Base-by-base conservation (phyloP, 2,113 vertebrate species). In the Dicentrarchus labrax region DNA sequence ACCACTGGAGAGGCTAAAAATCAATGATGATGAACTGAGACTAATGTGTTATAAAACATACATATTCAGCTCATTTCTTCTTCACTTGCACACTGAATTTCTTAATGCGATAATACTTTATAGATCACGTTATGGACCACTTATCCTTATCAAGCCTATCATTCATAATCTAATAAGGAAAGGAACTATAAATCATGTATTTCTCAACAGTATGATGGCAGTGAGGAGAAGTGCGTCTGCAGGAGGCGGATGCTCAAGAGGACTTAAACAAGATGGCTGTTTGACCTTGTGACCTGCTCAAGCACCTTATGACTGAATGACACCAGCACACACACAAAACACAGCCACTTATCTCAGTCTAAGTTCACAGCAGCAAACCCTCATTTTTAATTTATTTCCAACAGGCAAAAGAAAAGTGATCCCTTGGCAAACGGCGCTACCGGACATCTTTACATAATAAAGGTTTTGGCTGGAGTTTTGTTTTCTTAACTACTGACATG, bases 401-500 rank as follows among this genome's bases (percentile, higher is more conserved):
- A 71, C 50, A 70, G 45, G 57, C 38, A 2, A 61, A 71, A 76
- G 69, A 72, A 82, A 83, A 79, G 59, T 0, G 59, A 88, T 73
- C 19, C 72, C 45, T 48, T 4, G 3, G 53, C 74, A 78, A 47
- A 67, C 59, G 72, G 62, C 78, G 69, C 36, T 38, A 5, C 13
- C 30, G 30, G 80, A 22, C 80, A 77, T 47, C 45, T 68, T 84
- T 83, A 78, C 71, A 72, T 81, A 93, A 60, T 36, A 73, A 83
- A 51, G 66, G 62, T 61, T 57, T 75, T 65, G 66, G 84, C 62
- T 36, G 65, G 17, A 82, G 83, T 76, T 47, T 84, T 57, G 82
- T 81, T 64, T 47, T 85, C 70, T 88, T 82, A 72, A 16, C 24
- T 80, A 56, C 72, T 80, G 64, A 85, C 84, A 76, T 84, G 81